Evolutionary conservation across 2,113 vertebrate species (phyloP), one percentile per base, ranked within the genome.

Genomic region (Paramisgurnus dabryanus): DNA sequence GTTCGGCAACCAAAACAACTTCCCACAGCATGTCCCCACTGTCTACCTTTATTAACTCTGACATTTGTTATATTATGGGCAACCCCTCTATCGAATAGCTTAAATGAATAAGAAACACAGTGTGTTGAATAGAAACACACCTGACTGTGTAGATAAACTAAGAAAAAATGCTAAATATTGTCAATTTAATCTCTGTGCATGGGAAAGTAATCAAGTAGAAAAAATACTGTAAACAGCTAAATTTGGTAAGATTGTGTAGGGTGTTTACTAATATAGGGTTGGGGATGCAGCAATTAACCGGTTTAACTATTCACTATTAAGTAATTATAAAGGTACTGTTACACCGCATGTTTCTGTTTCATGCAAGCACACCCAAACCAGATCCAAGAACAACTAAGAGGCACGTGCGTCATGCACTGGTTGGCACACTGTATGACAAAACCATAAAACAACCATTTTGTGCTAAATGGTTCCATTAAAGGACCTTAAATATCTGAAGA

Each of bases 41-140:
- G 12, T 15, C 63, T 63, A n/a, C 55, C 68, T 78, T 84, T 84
- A 81, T 78, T 84, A 81, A 78, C 69, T 53, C 55, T 78, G 79
- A 57, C 76, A 75, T 73, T 76, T 76, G 49, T 66, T 43, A 67
- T 81, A 75, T 84, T 79, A 82, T 47, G 27, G 13, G 27, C 65
- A 81, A 40, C 70, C 60, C 50, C 74, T 80, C 60, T 27, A 71
- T 43, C 64, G 73, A 65, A 60, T 11, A 50, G 67, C 58, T 76
- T 17, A 69, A 77, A 80, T 84, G 57, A 80, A 80, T 80, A 70
- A 67, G 78, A 76, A 68, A 63, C 73, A 77, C 70, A 41, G 66
- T 5, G 27, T 27, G 61, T 53, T 45, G 11, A 73, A 81, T 50
- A 40, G 27, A 78, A 63, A 50, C 61, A n/a, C 49, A 78, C 76